These are phyloP conservation scores for Hippocampus mohnikei DNA, from an alignment of 2,113 vertebrate genomes.

Conservation along the genomic window DNA sequence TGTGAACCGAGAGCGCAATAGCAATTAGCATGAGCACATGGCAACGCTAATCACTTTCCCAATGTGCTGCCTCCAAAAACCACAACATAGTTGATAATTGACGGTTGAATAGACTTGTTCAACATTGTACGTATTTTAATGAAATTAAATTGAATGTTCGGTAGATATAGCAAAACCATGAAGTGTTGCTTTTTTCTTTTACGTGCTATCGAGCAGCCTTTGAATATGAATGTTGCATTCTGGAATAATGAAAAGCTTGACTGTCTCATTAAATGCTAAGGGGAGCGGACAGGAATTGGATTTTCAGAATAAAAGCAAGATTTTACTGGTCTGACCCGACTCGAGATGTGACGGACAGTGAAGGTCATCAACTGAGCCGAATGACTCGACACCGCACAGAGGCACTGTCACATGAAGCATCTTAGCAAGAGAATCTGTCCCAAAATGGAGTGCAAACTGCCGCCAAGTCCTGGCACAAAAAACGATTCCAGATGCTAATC, in stretches of 20 bases:
- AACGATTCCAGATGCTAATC: constrained; percentile 49
- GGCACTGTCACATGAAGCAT: constrained; percentile 43
- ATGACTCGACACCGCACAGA: constrained; percentile 38
- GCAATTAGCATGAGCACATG: too few relatives aligned
- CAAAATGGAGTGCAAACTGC: constrained; percentile 29
- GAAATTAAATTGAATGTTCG: too few relatives aligned
- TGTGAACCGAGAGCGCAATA: too few relatives aligned
- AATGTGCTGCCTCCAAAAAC: too few relatives aligned
- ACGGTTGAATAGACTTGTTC: too few relatives aligned
- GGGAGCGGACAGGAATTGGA: too few relatives aligned
- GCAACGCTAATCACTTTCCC: too few relatives aligned
- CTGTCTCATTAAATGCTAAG: neutral
- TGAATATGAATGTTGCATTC: neutral
- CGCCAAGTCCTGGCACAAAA: constrained; percentile 47
- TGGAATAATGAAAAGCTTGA: neutral
- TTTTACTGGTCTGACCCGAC: constrained; percentile 9
- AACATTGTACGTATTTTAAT: too few relatives aligned
- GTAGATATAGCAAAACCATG: too few relatives aligned
- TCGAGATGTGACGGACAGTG: constrained; percentile 33
- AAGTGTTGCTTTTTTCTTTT: neutral
- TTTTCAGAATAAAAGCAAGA: neutral
- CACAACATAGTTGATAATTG: too few relatives aligned
- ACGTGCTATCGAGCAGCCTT: neutral
- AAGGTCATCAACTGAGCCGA: constrained; percentile 40
- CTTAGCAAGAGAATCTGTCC: constrained; percentile 50